Evolutionary conservation across 2,113 vertebrate genomes (phyloP), one percentile per base, ranked within the genome.

Genomic region (Apteryx owenii): DNA sequence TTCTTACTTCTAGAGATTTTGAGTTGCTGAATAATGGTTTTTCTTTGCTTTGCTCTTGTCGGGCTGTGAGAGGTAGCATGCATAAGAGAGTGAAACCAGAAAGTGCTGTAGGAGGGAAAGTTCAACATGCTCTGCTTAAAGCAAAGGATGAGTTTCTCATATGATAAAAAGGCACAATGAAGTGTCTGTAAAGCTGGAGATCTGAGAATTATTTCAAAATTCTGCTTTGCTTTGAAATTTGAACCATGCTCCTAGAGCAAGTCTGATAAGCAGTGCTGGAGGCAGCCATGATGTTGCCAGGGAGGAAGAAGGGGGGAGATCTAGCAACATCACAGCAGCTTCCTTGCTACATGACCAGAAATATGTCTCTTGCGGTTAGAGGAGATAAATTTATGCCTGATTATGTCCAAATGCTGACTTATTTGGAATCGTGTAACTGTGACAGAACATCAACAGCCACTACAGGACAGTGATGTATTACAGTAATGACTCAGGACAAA

Each of bases 141-240:
- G 36, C 83, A 89, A 82, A 54, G 10, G 87, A 95, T 33, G 0
- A 71, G 40, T 90, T 96, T 78, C 64, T 92, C 5, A 14, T 68
- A 21, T 31, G 36, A 22, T 66, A 50, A 86, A 88, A 94, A 78
- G 40, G 26, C 44, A 85, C 33, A 66, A n/a, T 40, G 46, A 72
- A 64, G 62, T 42, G 33, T 22, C 42, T 94, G 18, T 50, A 77
- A 91, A 95, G 31, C 46, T 51, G 90, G 25, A 88, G 81, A 88
- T 54, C 31, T 76, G 33, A 81, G 20, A 79, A 21, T 22, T 65
- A 70, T 71, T 93, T 90, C 0, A 78, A 86, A 88, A 88, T 68
- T 82, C 38, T 85, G 4, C 26, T 89, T 90, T 72, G 58, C 62
- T 93, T 83, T 95, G 76, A 90, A 94, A 66, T 91, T 66, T 85